Evolutionary conservation across 92 coral and sea anemone genomes (phyloP).

Genomic region (Zoanthus sansibaricus): DNA sequence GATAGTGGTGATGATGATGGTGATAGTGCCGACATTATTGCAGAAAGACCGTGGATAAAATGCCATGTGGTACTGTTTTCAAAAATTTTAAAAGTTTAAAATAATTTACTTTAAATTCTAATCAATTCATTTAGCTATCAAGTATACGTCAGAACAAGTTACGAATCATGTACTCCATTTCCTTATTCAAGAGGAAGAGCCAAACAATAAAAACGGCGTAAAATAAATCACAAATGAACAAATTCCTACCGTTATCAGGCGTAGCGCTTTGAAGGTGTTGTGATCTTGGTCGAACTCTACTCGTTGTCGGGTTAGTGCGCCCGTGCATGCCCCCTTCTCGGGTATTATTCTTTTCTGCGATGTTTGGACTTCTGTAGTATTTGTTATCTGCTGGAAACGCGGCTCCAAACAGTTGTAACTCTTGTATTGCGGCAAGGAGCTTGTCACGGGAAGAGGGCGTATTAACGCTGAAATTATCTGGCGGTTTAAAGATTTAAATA

Average conservation of each 20-base stretch:
- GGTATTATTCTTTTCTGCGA: background rate
- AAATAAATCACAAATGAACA: background rate
- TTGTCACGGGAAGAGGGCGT: constrained; percentile 37
- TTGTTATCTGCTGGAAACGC: constrained; percentile 26
- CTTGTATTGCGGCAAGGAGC: constrained; percentile 28
- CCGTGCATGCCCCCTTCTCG: constrained; percentile 28
- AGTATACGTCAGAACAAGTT: background rate
- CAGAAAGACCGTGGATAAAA: too few species aligned
- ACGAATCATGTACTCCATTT: background rate
- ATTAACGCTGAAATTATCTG: constrained; percentile 27
- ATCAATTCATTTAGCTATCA: too few species aligned
- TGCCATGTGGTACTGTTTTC: too few species aligned
- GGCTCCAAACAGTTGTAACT: constrained; percentile 21
- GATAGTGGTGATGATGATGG: too few species aligned
- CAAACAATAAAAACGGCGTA: background rate
- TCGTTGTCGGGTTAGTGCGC: constrained; percentile 13
- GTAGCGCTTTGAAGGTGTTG: background rate
- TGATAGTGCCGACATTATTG: too few species aligned
- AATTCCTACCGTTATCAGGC: constrained; percentile 16
- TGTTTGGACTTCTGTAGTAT: background rate
- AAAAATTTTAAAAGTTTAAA: too few species aligned
- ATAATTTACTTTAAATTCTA: too few species aligned
- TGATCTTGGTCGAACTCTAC: constrained; percentile 1
- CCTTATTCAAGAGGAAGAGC: background rate
- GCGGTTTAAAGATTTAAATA: background rate